Base-by-base conservation (phyloP, 2,888 invertebrate genomes). In the Noctua janthina region DNA sequence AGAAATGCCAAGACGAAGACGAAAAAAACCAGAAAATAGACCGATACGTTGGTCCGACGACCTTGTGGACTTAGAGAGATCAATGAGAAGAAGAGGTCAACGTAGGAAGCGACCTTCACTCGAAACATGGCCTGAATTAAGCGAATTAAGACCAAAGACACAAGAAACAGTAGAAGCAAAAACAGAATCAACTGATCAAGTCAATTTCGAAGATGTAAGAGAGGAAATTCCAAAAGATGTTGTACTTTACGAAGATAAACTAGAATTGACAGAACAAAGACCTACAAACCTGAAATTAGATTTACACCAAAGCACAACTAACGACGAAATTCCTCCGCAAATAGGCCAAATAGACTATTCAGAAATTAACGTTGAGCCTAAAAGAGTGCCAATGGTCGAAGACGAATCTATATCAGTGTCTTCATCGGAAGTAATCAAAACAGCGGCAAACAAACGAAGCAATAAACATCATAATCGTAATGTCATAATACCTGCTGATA, bases 11-110 rank as follows among this genome's bases (percentile, higher is more conserved):
- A 93, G 92, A 83, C 92, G 94, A 90, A 92, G 95, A 83, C 92
- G 95, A 68, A 95, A 94, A 81, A 95, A 94, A 89, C 92, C 92
- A n/a, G 94, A 93, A 59, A 87, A 79, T 72, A 94, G 90, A 87
- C 92, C 90, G 79, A 94, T 91, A 92, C 90, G 95, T 88, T 97
- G 96, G 91, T 93, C 93, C 15, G 96, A 96, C 80, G 95, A 96
- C 11, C 91, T 94, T 20, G 91, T 93, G 67, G 95, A 96, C 20
- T 17, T 81, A 79, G 92, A 93, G 66, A 93, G 94, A 87, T 94
- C 95, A 2, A 74, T 93, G n/a, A 92, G 95, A 88, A 94, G 95
- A 89, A 92, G 95, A 90, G 93, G 93, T 4, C 92, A 93, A 49
- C 92, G 94, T 90, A 93, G 94, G 89, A 96, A 95, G 86, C 93